Percentiles rank a stretch among this genome's conserved stretches.
These are phyloP conservation scores for Myotis pilosus DNA, from an alignment of 2,797 vertebrate species.

Conservation along the genomic window DNA sequence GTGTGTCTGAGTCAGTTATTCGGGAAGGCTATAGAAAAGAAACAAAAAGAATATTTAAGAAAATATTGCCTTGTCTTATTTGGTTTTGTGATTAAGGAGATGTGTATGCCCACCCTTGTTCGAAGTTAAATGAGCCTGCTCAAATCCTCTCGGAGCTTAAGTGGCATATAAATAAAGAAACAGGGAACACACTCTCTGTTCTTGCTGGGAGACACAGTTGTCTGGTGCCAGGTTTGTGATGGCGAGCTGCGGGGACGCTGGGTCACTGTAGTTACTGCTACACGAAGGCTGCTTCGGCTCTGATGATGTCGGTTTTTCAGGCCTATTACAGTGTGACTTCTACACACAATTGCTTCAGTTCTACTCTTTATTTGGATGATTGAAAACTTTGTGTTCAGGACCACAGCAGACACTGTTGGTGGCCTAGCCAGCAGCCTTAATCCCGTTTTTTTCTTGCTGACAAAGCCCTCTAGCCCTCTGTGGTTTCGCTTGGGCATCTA, in stretches of 20 bases:
- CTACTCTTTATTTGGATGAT: not conserved
- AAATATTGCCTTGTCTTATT: constrained; percentile 45
- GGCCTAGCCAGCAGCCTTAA: not conserved
- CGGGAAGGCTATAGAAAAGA: constrained; percentile 31
- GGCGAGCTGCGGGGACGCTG: not conserved
- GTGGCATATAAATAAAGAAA: not conserved
- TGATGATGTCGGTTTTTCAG: not conserved
- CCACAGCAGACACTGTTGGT: not conserved
- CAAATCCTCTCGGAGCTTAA: constrained; percentile 12
- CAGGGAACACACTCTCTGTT: not conserved
- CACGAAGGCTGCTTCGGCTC: not conserved
- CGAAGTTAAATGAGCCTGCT: constrained; percentile 31
- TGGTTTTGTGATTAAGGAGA: constrained; percentile 45
- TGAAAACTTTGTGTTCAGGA: not conserved
- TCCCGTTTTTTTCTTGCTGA: not conserved
- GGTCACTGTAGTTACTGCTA: not conserved
- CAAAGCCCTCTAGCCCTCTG: not conserved
- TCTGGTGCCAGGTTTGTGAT: not conserved
- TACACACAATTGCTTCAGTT: not conserved
- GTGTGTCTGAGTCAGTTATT: constrained; percentile 35
- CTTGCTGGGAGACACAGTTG: not conserved
- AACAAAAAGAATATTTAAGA: constrained; percentile 42
- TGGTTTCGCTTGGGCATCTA: not conserved
- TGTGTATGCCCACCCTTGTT: constrained; percentile 15
- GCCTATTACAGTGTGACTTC: not conserved